phyloP scores from a whole-genome alignment of 2,888 invertebrate species.

The Enchytraeus crypticus region DNA sequence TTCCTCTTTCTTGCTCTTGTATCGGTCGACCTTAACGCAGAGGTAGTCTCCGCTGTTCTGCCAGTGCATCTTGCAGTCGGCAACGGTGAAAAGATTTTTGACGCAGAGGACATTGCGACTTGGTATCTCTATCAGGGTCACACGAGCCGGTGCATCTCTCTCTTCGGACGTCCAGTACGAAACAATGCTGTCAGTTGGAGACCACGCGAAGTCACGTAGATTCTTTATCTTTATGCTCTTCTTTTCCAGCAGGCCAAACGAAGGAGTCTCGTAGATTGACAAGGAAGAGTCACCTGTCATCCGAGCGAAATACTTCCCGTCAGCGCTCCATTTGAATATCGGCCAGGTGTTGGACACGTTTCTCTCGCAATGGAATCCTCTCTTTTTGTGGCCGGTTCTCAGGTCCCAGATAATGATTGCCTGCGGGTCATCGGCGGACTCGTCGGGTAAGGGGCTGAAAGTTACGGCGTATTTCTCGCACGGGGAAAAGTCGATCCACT shows the following conservation, averaged over 20 bases:
- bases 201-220: slow-evolving; percentile 89
- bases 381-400: slow-evolving; percentile 82
- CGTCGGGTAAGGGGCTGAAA: slow-evolving; percentile 62
- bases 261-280: slow-evolving; percentile 91
- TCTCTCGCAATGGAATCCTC: slow-evolving; percentile 63
- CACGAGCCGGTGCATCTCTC: slow-evolving; percentile 82
- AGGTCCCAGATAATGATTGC: slow-evolving; percentile 91
- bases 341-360: slow-evolving; percentile 72
- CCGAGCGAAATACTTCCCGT: slow-evolving; percentile 87
- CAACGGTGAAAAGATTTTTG: slow-evolving; percentile 93
- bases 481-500: slow-evolving; percentile 94
- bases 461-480: slow-evolving; percentile 65
- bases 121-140: slow-evolving; percentile 83
- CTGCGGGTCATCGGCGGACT: slow-evolving; percentile 61
- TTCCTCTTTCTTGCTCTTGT: slow-evolving; percentile 80
- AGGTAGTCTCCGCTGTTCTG: slow-evolving; percentile 95
- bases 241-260: slow-evolving; percentile 84
- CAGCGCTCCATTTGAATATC: slow-evolving; percentile 79
- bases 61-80: slow-evolving; percentile 97
- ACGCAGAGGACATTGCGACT: slow-evolving; percentile 59
- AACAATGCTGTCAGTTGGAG: slow-evolving; percentile 87
- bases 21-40: slow-evolving; percentile 85
- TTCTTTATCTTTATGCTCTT: slow-evolving; percentile 71
- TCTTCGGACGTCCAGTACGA: slow-evolving; percentile 98
- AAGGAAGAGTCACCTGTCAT: slow-evolving; percentile 61